Evolutionary conservation across 2,797 vertebrate genomes (phyloP), one percentile per base, ranked within the genome.

Genomic region (Argentina silus): DNA sequence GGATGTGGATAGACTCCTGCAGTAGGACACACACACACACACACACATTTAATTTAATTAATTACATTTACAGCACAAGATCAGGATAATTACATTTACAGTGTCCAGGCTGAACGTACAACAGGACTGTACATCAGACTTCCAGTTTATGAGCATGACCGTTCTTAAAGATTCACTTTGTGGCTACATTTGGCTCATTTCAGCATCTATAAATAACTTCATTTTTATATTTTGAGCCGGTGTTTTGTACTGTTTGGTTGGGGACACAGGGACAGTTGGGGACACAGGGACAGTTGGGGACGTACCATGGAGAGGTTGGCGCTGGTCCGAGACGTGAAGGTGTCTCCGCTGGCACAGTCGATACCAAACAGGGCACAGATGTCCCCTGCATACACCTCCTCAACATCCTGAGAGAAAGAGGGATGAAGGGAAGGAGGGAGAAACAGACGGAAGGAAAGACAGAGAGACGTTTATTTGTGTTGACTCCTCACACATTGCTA

Each of bases 331-430:
- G 94, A 92, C 0, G 96, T 95, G 85, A 99, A 99, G 0, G 98
- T 98, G 84, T 99, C 98, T 77, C 98, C 98, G 0, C 97, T 99
- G 8, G 97, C 97, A 82, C 98, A 99, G 85, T 99, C 97, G 0
- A 99, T 95, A 75, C 98, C 98, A 82, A 99, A 99, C 71, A 99
- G 85, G 0, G 97, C 98, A 82, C 96, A 99, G 82, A 99, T 99
- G 71, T 99, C 98, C 55, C 98, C 98, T 0, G 97, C 94, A 57
- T 95, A 97, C 55, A 94, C 96, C 73, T 96, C 95, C 0, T 92
- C 95, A 0, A 99, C 95, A 81, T 99, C 98, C 98, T 99, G 73
- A 4, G 57, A 11, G 57, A 53, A 0, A 23, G 55, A 11, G 4
- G 11, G 23, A 66, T 1, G 14, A 2, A 19, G 78, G 43, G 9